Percentiles rank a stretch among this genome's conserved stretches.
Evolutionary conservation across 2,113 vertebrate genomes (phyloP).

Genomic region (Erpornis zantholeuca): DNA sequence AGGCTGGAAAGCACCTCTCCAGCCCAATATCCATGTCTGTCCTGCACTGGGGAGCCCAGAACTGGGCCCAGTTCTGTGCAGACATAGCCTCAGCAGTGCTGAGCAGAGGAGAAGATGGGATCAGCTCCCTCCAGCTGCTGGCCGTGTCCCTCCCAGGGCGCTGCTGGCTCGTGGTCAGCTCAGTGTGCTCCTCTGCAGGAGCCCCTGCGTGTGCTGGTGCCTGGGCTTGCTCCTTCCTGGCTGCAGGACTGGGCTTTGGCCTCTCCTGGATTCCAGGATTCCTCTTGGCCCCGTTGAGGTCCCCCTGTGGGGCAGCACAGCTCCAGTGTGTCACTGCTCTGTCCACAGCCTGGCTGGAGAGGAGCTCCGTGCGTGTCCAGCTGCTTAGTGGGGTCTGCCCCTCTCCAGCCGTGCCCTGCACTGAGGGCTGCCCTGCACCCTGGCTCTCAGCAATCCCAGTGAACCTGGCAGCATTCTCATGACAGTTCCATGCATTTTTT

Average conservation of each 20-base stretch:
- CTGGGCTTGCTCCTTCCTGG: neutral
- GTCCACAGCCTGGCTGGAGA: fast-evolving
- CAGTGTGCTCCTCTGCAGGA: neutral
- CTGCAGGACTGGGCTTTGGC: neutral
- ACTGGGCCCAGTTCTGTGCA: neutral
- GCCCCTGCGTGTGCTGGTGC: neutral
- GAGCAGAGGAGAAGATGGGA: neutral
- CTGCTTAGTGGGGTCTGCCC: fast-evolving
- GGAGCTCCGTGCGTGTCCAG: neutral
- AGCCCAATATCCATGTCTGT: fast-evolving
- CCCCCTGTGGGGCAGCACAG: neutral
- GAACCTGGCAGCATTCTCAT: fast-evolving
- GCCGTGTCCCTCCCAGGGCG: fast-evolving
- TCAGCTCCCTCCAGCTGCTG: neutral
- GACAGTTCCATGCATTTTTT: neutral
- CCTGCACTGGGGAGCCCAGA: neutral
- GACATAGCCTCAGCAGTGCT: neutral
- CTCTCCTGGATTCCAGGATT: neutral
- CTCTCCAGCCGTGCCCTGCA: fast-evolving
- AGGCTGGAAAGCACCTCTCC: neutral
- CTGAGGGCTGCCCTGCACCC: fast-evolving
- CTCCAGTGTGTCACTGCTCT: fast-evolving
- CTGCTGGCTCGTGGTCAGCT: neutral
- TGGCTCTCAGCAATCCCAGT: neutral
- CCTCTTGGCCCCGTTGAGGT: neutral